Evolutionary conservation across 23 tunicate genomes (phyloP).

Genomic region (Trididemnum clinides): DNA sequence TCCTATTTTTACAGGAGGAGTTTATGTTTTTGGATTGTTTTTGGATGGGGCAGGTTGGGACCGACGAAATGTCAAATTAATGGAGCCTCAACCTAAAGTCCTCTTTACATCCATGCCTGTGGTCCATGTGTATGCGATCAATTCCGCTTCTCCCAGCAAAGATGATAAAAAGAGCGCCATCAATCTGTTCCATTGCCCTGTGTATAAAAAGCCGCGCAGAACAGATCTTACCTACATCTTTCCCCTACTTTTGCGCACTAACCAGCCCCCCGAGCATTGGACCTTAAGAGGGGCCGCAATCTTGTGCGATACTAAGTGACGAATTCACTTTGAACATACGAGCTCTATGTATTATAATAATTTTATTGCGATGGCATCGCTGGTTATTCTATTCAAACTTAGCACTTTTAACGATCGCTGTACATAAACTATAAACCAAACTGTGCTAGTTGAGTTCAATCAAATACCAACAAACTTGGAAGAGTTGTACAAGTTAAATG

Average conservation of each 20-base stretch:
- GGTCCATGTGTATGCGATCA: conserved; percentile 98
- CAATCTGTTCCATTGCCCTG: conserved; percentile 89
- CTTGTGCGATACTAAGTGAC: conserved; percentile 96
- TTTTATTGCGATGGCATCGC: neutral
- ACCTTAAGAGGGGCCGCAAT: conserved; percentile 97
- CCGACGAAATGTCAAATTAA: conserved; percentile 79
- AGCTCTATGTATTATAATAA: too few species aligned
- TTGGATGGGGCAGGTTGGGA: conserved; percentile 99
- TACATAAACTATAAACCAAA: too few species aligned
- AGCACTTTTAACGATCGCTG: too few species aligned
- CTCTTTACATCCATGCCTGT: conserved; percentile 95
- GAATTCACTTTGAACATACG: too few species aligned
- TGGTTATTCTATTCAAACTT: neutral
- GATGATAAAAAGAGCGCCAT: conserved; percentile 54
- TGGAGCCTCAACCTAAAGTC: conserved; percentile 94
- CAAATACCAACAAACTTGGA: too few species aligned
- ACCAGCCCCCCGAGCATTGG: conserved; percentile 94
- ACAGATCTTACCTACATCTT: conserved; percentile 98
- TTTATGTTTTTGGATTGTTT: conserved; percentile 96
- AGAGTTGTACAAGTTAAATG: too few species aligned
- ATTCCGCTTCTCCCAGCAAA: conserved; percentile 68
- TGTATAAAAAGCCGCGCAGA: conserved; percentile 97
- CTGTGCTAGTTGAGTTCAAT: too few species aligned
- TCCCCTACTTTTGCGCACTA: conserved; percentile 75
- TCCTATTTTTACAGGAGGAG: conserved; percentile 72